Conservation (phyloP, 1,140 invertebrate species). For the Drosophila nebulosa region DNA sequence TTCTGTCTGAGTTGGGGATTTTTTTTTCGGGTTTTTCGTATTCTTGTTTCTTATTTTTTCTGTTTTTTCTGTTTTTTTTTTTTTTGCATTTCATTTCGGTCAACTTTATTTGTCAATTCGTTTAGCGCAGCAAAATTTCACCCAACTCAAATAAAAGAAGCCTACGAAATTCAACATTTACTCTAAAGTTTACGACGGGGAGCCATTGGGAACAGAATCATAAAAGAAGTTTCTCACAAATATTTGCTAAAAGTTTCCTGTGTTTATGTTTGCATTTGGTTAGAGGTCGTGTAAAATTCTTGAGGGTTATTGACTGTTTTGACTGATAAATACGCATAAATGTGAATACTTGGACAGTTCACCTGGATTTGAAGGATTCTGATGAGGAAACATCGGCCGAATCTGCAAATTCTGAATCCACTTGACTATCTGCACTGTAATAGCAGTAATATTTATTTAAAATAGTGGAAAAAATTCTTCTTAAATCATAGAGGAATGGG, state of each 20-base stretch:
- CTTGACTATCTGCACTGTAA: conserved; percentile 36
- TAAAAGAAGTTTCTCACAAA: conserved; percentile 25
- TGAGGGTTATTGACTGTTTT: not conserved
- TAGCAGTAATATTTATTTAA: not conserved
- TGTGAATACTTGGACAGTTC: conserved; percentile 18
- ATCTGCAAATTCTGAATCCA: conserved; percentile 1
- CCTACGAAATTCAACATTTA: conserved; percentile 41
- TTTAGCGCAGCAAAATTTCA: conserved; percentile 61
- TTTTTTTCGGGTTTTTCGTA: conserved; percentile 31
- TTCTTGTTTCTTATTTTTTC: conserved; percentile 16
- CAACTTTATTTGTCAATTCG: conserved; percentile 59
- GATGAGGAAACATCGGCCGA: not conserved
- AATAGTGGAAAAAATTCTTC: not conserved
- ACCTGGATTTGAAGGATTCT: conserved; percentile 35
- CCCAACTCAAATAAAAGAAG: conserved; percentile 53
- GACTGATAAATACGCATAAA: not conserved
- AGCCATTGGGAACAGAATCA: conserved; percentile 27
- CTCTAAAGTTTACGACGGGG: conserved; percentile 38
- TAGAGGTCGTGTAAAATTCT: conserved; percentile 18
- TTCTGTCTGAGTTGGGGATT: conserved; percentile 31
- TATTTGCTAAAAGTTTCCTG: conserved; percentile 25
- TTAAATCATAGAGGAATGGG: no score
- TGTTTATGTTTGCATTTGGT: conserved; percentile 23
- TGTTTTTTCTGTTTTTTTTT: conserved; percentile 3
- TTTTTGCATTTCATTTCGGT: conserved; percentile 35